These are phyloP conservation scores for Idaea aversata DNA, from an alignment of 2,888 invertebrate species.

Conservation along the genomic window DNA sequence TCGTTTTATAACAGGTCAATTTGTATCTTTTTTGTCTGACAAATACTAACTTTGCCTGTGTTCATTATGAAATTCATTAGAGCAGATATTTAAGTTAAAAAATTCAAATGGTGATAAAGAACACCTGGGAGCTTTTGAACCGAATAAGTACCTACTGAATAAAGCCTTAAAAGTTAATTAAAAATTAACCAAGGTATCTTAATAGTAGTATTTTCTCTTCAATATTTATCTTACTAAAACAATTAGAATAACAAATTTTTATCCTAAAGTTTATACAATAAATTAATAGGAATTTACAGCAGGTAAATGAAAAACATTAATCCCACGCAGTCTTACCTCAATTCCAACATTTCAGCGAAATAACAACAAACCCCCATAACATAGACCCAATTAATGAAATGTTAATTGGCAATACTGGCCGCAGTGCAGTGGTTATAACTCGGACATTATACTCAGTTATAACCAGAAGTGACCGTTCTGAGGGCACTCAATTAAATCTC, in stretches of 20 bases:
- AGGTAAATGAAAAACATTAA: not conserved
- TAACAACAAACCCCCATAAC: constrained; percentile 4
- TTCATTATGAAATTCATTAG: too few relatives aligned
- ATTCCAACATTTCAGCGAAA: not conserved
- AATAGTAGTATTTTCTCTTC: not conserved
- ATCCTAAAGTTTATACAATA: not conserved
- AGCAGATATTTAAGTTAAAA: too few relatives aligned
- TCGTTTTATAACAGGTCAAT: too few relatives aligned
- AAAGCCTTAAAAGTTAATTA: too few relatives aligned
- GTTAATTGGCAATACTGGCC: constrained; percentile 10
- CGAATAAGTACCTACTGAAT: too few relatives aligned
- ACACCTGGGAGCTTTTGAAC: too few relatives aligned
- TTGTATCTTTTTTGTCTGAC: too few relatives aligned
- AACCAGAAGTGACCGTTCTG: constrained; percentile 9
- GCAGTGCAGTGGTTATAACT: constrained; percentile 1
- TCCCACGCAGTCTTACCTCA: not conserved
- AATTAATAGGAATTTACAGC: not conserved
- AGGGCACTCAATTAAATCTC: not conserved
- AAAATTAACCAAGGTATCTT: not conserved
- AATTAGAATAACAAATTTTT: not conserved
- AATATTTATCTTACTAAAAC: not conserved
- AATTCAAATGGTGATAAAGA: too few relatives aligned
- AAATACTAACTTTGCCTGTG: too few relatives aligned
- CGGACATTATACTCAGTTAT: constrained; percentile 9
- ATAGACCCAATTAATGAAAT: constrained; percentile 14